Evolutionary conservation across 2,888 invertebrate genomes (phyloP).

Genomic region (Synergus japonicus): DNA sequence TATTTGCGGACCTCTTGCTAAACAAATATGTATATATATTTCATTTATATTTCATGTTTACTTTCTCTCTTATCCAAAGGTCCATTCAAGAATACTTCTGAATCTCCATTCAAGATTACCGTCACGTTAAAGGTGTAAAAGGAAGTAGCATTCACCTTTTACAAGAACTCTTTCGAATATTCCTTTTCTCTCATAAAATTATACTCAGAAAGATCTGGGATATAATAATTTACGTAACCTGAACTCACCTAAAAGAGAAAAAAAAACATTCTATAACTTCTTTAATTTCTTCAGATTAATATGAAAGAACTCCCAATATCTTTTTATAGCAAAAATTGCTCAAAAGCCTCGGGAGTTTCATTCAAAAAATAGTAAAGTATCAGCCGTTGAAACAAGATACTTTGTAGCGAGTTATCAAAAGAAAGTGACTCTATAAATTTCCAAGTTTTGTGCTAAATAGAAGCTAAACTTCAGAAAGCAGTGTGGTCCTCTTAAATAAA

Average conservation of each 20-base stretch:
- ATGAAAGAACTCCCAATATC: background rate
- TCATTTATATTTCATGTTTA: background rate
- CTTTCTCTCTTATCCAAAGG: slow-evolving; percentile 4
- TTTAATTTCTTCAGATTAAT: background rate
- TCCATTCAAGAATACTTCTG: background rate
- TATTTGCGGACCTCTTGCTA: no score
- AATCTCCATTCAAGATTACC: no score
- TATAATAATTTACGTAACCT: background rate
- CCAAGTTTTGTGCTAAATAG: background rate
- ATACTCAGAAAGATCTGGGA: background rate
- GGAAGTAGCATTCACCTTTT: background rate
- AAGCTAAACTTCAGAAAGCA: background rate
- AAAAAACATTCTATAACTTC: background rate
- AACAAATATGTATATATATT: no score
- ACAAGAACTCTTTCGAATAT: background rate
- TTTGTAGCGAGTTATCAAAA: background rate
- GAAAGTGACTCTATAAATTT: background rate
- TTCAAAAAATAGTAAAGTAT: background rate
- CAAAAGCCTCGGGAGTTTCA: background rate
- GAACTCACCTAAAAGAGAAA: background rate
- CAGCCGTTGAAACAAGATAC: background rate
- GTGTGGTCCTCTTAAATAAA: background rate
- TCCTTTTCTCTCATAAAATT: background rate
- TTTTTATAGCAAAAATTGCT: background rate
- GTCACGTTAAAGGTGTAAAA: background rate